Base-by-base conservation (phyloP, 2,888 invertebrate species). In the Frankliniella intonsa region DNA sequence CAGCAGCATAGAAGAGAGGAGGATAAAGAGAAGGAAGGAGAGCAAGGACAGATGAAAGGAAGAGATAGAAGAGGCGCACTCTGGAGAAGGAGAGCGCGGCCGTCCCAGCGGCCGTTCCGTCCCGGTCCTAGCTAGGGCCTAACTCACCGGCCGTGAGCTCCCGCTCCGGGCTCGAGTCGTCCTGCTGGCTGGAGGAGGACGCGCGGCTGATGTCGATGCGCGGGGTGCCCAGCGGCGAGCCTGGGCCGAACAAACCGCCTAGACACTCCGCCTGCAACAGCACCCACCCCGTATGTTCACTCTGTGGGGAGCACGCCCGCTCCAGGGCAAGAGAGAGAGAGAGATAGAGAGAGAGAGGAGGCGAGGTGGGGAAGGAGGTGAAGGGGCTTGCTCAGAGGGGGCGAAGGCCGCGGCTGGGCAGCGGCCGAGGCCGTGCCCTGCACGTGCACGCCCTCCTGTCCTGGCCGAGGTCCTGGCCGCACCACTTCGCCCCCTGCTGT, bases 201-300 rank as follows among this genome's bases (percentile, higher is more conserved):
- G 96, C 96, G 85, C 96, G 91, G 85, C 95, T 96, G 87, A 96
- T 94, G 89, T 96, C 96, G 85, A 96, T 96, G 86, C 96, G 91
- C 38, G 96, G 96, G 81, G 95, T 93, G 84, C 92, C 91, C 27
- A 94, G 55, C 69, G 69, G 25, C 11, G n/a, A 22, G 69, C 69
- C 25, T 22, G 25, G 25, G 22, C 69, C 22, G 69, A 38, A 38
- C n/a, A n/a, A n/a, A n/a, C n/a, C n/a, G n/a, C n/a, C n/a, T 38
- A 69, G 69, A 25, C 69, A 25, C 22, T 76, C 69, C 69, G 69
- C 25, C 69, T 76, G 69, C 25, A 76, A 76, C 69, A 76, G 69
- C 69, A 76, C 22, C 69, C 69, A 10, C 25, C 69, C 22, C 12
- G 38, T 38, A 38, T 2, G 38, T 38, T 38, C 38, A 38, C 38